Conservation (phyloP, 2,888 invertebrate genomes). For the Acleris sparsana region DNA sequence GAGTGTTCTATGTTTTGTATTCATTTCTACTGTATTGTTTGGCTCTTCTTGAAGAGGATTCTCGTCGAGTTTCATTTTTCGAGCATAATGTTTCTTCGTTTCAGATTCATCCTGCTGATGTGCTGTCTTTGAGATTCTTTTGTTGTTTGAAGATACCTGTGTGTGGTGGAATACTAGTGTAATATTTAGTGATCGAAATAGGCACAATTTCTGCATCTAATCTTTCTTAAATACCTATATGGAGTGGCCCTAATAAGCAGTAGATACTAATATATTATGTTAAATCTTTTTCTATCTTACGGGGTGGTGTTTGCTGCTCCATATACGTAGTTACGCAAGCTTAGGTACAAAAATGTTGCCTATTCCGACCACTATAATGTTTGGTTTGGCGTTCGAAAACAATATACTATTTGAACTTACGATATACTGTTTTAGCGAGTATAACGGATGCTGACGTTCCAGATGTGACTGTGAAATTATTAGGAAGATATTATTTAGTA, state of each 20-base stretch:
- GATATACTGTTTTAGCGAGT: background rate
- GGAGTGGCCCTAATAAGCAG: too few species aligned
- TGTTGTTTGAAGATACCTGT: background rate
- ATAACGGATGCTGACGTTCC: background rate
- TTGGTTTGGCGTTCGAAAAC: background rate
- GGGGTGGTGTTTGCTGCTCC: too few species aligned
- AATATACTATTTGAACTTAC: background rate
- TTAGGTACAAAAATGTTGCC: too few species aligned
- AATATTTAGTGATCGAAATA: background rate
- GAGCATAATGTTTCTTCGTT: background rate
- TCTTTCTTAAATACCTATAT: too few species aligned
- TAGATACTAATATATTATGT: too few species aligned
- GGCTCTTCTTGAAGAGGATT: background rate
- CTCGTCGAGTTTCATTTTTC: background rate
- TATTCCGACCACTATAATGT: background rate
- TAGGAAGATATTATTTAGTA: background rate
- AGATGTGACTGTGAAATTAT: conserved; percentile 1
- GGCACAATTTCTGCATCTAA: too few species aligned
- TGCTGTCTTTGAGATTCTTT: background rate
- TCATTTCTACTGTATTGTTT: background rate
- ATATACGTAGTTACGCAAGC: too few species aligned
- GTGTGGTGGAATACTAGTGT: background rate
- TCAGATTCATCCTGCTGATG: background rate
- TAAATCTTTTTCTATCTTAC: too few species aligned
- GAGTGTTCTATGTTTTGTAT: background rate